These are phyloP conservation scores for Cuculus canorus DNA, from an alignment of 2,797 vertebrate species.

Conservation along the genomic window DNA sequence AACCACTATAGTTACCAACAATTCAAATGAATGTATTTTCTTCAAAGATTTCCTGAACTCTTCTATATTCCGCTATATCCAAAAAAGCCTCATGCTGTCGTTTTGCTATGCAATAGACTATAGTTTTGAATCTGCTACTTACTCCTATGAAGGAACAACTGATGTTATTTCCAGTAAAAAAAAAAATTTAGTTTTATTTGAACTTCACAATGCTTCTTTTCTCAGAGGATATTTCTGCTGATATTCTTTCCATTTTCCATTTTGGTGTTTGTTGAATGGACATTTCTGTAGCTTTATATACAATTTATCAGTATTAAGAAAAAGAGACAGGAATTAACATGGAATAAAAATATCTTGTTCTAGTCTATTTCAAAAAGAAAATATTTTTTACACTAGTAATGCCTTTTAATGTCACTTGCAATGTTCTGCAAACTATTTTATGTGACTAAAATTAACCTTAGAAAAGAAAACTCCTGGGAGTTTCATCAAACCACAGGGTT, in stretches of 20 bases:
- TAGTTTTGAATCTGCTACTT: background rate
- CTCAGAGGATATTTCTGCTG: background rate
- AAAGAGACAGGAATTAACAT: background rate
- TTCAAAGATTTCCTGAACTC: background rate
- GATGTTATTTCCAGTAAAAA: background rate
- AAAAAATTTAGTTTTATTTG: slow-evolving; percentile 13
- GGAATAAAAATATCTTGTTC: background rate
- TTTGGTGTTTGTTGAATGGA: background rate
- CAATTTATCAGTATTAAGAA: background rate
- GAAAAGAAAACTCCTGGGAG: background rate
- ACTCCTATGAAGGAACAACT: background rate
- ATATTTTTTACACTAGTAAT: background rate
- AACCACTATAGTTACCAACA: background rate
- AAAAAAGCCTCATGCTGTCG: background rate
- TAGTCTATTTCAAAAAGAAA: background rate
- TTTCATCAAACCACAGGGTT: background rate
- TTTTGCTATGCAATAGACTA: background rate
- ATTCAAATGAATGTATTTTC: background rate
- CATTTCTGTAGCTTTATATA: background rate
- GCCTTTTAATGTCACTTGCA: background rate
- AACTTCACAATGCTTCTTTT: background rate
- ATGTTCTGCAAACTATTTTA: background rate
- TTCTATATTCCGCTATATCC: background rate
- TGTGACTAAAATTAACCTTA: background rate
- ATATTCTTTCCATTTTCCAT: background rate